phyloP scores from a whole-genome alignment of 2,888 invertebrate genomes.

The Aelia acuminata region DNA sequence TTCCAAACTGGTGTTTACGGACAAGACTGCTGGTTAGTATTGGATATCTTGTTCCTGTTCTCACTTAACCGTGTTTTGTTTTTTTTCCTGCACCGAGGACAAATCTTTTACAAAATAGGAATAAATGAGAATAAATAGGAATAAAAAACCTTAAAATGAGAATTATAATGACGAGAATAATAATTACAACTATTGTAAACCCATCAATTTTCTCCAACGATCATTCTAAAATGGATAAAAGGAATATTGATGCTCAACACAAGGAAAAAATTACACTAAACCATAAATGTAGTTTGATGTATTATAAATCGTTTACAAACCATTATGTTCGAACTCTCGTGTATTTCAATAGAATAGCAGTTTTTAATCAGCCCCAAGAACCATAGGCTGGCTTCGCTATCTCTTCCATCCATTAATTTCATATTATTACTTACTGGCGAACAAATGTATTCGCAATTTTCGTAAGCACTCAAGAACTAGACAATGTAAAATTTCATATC shows the following conservation, averaged over 20 bases:
- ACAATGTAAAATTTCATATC: slow-evolving; percentile 7
- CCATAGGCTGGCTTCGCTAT: not conserved
- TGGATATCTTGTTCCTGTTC: not conserved
- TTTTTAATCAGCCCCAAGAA: not conserved
- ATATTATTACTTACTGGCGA: slow-evolving; percentile 17
- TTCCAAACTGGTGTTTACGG: not conserved
- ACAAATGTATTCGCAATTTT: slow-evolving; percentile 35
- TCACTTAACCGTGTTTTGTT: no score
- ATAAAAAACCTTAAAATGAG: no score
- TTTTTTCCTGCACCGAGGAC: no score
- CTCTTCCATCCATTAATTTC: slow-evolving; percentile 12
- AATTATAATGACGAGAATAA: no score
- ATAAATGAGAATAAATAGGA: no score
- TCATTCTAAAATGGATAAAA: no score
- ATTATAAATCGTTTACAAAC: not conserved
- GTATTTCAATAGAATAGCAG: not conserved
- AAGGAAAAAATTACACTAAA: not conserved
- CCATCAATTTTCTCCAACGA: no score
- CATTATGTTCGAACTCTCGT: not conserved
- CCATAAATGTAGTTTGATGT: not conserved
- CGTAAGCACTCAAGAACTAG: slow-evolving; percentile 6
- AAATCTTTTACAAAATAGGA: no score
- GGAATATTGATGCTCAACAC: not conserved
- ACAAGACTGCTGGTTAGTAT: not conserved
- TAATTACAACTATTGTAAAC: no score